Conservation (phyloP, 37 sponge, comb jelly and placozoan species). For the Bolinopsis microptera region DNA sequence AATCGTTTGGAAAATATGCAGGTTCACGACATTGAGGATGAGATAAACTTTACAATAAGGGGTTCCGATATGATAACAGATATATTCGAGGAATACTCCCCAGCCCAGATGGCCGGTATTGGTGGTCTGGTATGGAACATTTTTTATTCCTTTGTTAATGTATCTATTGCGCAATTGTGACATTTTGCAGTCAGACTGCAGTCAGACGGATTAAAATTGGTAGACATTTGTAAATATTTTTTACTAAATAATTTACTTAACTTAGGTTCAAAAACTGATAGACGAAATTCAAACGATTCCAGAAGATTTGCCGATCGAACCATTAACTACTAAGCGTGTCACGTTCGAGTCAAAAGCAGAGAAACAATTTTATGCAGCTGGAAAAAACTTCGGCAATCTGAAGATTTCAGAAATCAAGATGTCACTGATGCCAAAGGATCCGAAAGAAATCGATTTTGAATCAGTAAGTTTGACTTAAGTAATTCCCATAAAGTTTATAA, state of each 20-base stretch:
- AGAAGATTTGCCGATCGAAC: constrained; percentile 20
- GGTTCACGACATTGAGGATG: constrained; percentile 40
- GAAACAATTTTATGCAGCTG: not conserved
- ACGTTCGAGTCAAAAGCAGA: not conserved
- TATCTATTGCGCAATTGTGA: too few relatives aligned
- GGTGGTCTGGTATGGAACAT: not conserved
- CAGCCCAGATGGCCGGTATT: constrained; percentile 28
- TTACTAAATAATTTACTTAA: too few relatives aligned
- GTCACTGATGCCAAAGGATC: constrained; percentile 14
- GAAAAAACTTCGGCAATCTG: constrained; percentile 11
- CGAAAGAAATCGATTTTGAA: not conserved
- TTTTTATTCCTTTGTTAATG: too few relatives aligned
- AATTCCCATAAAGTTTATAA: too few relatives aligned
- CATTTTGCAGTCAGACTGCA: too few relatives aligned
- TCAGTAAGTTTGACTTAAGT: constrained; percentile 45
- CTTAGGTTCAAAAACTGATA: constrained; percentile 15
- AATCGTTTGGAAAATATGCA: too few relatives aligned
- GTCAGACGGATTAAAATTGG: too few relatives aligned
- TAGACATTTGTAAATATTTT: too few relatives aligned
- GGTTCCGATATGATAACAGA: constrained; percentile 6
- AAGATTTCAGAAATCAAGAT: not conserved
- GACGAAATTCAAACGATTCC: constrained; percentile 57
- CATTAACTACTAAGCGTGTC: not conserved
- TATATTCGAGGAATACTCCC: constrained; percentile 33
- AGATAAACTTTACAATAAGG: constrained; percentile 38